Evolutionary conservation across 2,113 vertebrate species (phyloP), one percentile per base, ranked within the genome.

Genomic region (Catagonus wagneri): DNA sequence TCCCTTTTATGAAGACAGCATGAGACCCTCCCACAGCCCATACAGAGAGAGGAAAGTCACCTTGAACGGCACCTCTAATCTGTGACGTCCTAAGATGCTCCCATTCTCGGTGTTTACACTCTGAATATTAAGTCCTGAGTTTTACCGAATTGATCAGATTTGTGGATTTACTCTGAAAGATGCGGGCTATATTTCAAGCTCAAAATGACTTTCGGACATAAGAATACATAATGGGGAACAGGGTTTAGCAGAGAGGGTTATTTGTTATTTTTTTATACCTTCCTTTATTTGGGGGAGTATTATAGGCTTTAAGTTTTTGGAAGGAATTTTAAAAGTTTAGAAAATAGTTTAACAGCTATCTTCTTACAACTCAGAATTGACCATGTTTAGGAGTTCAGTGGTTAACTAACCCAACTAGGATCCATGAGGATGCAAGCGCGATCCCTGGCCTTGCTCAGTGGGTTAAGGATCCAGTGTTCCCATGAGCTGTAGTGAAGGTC

Each of bases 301-400:
- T 56, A 36, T 56, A 16, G 7, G n/a, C 19, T 58, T 85, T 75
- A 54, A 52, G 23, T 79, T 56, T 79, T 88, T 69, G 14, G 16
- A 9, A 76, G 32, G 32, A 16, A 83, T 86, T 95, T 95, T 11
- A 20, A 89, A 91, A 94, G 56, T 63, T 88, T 23, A n/a, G 9
- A 68, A 56, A 69, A 69, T 44, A 83, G 52, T 15, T 20, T 29
- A 79, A 56, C 4, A 39, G 8, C 4, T 65, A 20, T 68, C 84
- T 81, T 78, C 39, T 65, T 50, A 69, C 16, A 4, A 54, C 14
- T 36, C 29, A 60, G 13, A 89, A 89, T 44, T 54, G 58, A 56
- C 52, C 3, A 34, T 19, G 39, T 12, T n/a, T 91, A 50, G 7
- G 58, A 71, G 60, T 50, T 78, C 63, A 50, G n/a, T n/a, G n/a